These are phyloP conservation scores for Oenanthe oenanthe DNA, from an alignment of 2,113 vertebrate genomes.

Conservation along the genomic window DNA sequence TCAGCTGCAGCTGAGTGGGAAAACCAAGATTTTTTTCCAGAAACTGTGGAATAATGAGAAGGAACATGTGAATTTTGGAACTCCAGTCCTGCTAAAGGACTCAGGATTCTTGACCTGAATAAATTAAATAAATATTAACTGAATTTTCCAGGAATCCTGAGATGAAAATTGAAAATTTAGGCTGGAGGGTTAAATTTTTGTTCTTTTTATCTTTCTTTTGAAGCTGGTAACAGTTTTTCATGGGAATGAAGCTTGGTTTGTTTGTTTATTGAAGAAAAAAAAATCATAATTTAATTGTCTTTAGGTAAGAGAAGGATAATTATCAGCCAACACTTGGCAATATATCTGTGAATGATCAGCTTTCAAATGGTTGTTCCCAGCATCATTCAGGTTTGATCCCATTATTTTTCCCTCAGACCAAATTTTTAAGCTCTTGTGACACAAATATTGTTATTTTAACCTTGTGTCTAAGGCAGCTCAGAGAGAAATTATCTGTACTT, in stretches of 20 bases:
- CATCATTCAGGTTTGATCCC: neutral
- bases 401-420: neutral
- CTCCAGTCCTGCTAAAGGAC: neutral
- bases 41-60: neutral
- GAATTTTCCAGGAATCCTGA: neutral
- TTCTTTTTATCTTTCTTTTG: neutral
- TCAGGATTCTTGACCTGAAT: neutral
- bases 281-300: neutral
- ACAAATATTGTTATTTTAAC: neutral
- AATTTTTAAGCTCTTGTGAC: neutral
- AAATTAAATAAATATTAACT: neutral
- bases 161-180: neutral
- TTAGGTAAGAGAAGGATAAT: neutral
- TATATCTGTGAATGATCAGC: no score
- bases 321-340: neutral
- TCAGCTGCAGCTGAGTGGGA: neutral
- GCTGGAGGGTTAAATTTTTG: rapidly evolving
- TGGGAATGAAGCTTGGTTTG: neutral
- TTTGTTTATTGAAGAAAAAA: neutral
- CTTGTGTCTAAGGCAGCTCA: neutral
- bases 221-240: neutral
- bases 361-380: neutral
- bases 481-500: neutral
- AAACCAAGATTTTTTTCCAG: neutral
- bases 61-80: neutral